Conservation (phyloP, 1,140 invertebrate genomes). For the Caenorhabditis briggsae region DNA sequence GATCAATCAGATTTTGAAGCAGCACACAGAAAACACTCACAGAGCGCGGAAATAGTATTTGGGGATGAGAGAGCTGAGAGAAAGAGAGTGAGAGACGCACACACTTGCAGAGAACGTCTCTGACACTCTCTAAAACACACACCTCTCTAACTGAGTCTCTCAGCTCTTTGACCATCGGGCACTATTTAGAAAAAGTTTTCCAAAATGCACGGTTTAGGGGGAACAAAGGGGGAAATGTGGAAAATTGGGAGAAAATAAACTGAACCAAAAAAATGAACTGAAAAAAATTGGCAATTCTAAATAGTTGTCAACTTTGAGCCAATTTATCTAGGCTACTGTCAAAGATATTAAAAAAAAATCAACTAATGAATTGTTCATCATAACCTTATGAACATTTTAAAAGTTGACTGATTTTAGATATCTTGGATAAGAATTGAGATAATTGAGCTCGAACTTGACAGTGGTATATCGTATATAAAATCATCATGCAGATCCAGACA, state of each 20-base stretch:
- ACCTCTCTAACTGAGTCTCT: slow-evolving; percentile 9
- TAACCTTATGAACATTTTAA: too few species aligned
- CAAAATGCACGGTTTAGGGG: not conserved
- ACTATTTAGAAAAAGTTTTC: slow-evolving; percentile 9
- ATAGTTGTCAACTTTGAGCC: not conserved
- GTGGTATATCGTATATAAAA: too few species aligned
- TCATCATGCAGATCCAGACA: slow-evolving; percentile 7
- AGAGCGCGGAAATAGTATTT: not conserved
- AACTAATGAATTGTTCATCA: too few species aligned
- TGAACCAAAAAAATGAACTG: not conserved
- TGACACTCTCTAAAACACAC: slow-evolving; percentile 1
- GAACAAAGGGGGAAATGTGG: not conserved
- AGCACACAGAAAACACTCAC: slow-evolving; percentile 37
- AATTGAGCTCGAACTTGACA: too few species aligned
- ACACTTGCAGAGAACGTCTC: slow-evolving; percentile 34
- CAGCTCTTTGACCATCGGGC: not conserved
- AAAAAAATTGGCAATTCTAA: too few species aligned
- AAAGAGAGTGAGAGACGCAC: not conserved
- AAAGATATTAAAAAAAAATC: too few species aligned
- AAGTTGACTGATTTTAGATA: too few species aligned
- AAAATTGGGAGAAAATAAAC: not conserved
- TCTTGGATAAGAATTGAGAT: too few species aligned
- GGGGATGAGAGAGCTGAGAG: too few species aligned
- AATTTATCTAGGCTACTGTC: too few species aligned
- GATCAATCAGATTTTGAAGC: slow-evolving; percentile 34